Conservation (phyloP, 2,888 invertebrate species). For the Gerris lacustris region DNA sequence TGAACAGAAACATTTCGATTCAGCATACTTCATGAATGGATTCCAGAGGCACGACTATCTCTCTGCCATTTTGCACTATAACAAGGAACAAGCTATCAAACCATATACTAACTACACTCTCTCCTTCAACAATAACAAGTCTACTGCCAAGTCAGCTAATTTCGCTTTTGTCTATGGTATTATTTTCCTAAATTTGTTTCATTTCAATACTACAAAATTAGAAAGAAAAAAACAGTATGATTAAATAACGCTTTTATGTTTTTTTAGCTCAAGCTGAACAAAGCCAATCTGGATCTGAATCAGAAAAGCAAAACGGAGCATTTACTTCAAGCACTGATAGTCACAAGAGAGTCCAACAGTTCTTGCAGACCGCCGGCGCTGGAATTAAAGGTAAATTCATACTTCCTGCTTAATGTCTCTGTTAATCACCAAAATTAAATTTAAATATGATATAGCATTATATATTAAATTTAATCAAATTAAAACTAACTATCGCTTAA, state of each 20-base stretch:
- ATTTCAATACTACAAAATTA: no score
- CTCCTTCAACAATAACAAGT: constrained; percentile 40
- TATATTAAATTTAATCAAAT: no score
- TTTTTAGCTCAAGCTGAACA: not conserved
- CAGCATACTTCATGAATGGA: constrained; percentile 35
- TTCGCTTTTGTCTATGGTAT: constrained; percentile 37
- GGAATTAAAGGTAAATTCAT: constrained; percentile 40
- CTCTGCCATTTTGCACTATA: constrained; percentile 32
- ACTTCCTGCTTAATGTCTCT: no score
- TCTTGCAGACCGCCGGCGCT: constrained; percentile 43
- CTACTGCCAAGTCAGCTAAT: constrained; percentile 40
- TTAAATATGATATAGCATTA: no score
- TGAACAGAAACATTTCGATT: constrained; percentile 40
- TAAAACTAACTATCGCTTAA: not conserved
- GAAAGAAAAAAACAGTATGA: no score
- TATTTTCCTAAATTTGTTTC: not conserved
- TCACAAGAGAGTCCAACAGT: constrained; percentile 41
- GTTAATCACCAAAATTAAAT: no score
- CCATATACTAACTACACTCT: constrained; percentile 42
- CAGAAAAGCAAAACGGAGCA: constrained; percentile 6
- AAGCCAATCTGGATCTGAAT: constrained; percentile 10
- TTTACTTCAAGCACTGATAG: constrained; percentile 30
- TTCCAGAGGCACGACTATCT: constrained; percentile 31
- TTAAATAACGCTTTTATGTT: not conserved
- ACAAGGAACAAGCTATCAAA: constrained; percentile 38